phyloP scores from a whole-genome alignment of 2,888 invertebrate species.

The Dicyrtomina minuta region DNA sequence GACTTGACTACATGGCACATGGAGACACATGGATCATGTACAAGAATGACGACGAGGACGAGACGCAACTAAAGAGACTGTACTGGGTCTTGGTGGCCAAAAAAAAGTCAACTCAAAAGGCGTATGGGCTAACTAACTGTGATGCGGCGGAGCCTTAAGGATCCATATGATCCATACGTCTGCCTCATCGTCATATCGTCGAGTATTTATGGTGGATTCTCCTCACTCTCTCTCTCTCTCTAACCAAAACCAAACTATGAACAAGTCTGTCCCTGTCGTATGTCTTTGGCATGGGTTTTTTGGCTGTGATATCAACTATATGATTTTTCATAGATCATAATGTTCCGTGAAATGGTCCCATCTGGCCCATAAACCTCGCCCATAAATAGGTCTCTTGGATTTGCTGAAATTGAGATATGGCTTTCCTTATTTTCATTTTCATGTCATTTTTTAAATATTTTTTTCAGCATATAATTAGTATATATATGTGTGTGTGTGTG shows the following conservation, averaged over 20 bases:
- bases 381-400: constrained; percentile 28
- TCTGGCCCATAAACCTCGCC: constrained; percentile 30
- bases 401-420: constrained; percentile 32
- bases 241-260: too few species aligned
- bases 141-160: too few species aligned
- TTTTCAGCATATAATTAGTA: too few species aligned
- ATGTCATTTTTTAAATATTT: constrained; percentile 3
- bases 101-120: too few species aligned
- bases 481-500: too few species aligned
- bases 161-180: too few species aligned
- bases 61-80: too few species aligned
- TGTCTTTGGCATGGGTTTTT: not conserved
- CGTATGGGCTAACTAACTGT: too few species aligned
- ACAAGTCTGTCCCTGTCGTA: not conserved
- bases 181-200: not conserved
- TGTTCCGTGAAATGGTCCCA: constrained; percentile 25
- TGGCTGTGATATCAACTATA: constrained; percentile 10
- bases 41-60: not conserved
- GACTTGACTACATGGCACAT: too few species aligned
- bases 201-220: not conserved
- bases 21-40: not conserved
- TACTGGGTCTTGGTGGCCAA: not conserved
- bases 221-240: too few species aligned
- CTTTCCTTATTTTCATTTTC: constrained; percentile 25
- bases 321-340: constrained; percentile 30